Percentiles rank a stretch among this genome's conserved stretches.
phyloP scores from a whole-genome alignment of 2,797 vertebrate species.

The Enteromius argenteus region DNA sequence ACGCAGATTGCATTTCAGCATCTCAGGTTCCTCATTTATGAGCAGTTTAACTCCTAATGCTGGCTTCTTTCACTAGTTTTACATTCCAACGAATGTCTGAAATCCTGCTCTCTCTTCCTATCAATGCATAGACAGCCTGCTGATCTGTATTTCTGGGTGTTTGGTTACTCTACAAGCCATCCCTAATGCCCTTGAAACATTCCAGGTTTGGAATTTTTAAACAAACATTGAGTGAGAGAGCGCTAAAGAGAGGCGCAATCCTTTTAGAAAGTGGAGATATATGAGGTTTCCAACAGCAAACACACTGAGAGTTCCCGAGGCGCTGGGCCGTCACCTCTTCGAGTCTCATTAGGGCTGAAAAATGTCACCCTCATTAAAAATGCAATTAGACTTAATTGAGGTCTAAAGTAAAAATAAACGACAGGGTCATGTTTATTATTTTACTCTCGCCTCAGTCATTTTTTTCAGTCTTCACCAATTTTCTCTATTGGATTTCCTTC shows the following conservation, averaged over 20 bases:
- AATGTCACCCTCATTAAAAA: constrained; percentile 78
- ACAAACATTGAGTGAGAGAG: constrained; percentile 57
- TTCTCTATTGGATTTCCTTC: constrained; percentile 61
- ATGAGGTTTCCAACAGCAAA: constrained; percentile 59
- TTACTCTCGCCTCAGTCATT: constrained; percentile 62
- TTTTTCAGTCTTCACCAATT: constrained; percentile 68
- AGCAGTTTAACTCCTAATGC: constrained; percentile 67
- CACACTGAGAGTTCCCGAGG: constrained; percentile 57
- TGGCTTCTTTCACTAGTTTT: constrained; percentile 18
- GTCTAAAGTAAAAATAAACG: constrained; percentile 77
- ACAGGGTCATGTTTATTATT: constrained; percentile 75
- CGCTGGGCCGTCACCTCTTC: constrained; percentile 58
- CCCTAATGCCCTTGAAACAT: constrained; percentile 59
- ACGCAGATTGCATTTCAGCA: constrained; percentile 69
- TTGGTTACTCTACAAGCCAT: constrained; percentile 58
- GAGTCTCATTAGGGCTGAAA: constrained; percentile 70
- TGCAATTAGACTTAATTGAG: constrained; percentile 78
- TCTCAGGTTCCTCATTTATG: constrained; percentile 68
- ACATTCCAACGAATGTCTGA: constrained; percentile 46
- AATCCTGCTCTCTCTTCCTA: constrained; percentile 39
- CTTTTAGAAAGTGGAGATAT: constrained; percentile 52
- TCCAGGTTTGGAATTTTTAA: constrained; percentile 65
- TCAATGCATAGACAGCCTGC: constrained; percentile 64
- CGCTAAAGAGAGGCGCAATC: constrained; percentile 9
- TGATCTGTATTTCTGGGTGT: constrained; percentile 47